Evolutionary conservation across 2,797 vertebrate species (phyloP).

Genomic region (Ctenopoma multispine): DNA sequence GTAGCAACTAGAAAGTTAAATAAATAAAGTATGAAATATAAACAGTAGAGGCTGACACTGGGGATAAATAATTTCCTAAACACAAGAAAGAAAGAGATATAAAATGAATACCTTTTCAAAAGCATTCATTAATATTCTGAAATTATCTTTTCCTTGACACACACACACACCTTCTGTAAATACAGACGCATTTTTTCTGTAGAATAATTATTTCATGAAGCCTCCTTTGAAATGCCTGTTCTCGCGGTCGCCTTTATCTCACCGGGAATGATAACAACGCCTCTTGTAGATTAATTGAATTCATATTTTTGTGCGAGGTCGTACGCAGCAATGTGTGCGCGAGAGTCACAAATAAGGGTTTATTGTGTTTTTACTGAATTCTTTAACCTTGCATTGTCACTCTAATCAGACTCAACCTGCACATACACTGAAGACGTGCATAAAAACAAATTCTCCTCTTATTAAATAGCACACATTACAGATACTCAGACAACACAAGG

Average conservation of each 20-base stretch:
- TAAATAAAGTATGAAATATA: not conserved
- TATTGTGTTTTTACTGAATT: constrained; percentile 9
- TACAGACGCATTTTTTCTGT: constrained; percentile 36
- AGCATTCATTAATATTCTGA: constrained; percentile 52
- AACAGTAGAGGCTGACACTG: not conserved
- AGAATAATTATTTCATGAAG: constrained; percentile 49
- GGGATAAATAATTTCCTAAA: constrained; percentile 15
- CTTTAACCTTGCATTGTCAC: constrained; percentile 8
- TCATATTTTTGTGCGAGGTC: constrained; percentile 30
- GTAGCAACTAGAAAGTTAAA: not conserved
- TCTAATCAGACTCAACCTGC: not conserved
- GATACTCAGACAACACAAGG: not conserved
- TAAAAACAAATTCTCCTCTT: not conserved
- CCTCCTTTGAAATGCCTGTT: constrained; percentile 47
- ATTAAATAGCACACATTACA: not conserved
- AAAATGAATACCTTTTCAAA: constrained; percentile 34
- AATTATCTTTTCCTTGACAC: constrained; percentile 36
- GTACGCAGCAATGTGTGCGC: constrained; percentile 7
- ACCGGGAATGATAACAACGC: constrained; percentile 49
- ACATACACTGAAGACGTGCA: not conserved
- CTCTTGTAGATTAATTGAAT: constrained; percentile 64
- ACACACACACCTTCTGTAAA: constrained; percentile 8
- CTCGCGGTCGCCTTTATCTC: constrained; percentile 44
- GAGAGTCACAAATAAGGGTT: not conserved
- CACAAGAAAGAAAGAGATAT: constrained; percentile 8